These are phyloP conservation scores for Rhinophrynus dorsalis DNA, from an alignment of 2,797 vertebrate species.

Conservation along the genomic window DNA sequence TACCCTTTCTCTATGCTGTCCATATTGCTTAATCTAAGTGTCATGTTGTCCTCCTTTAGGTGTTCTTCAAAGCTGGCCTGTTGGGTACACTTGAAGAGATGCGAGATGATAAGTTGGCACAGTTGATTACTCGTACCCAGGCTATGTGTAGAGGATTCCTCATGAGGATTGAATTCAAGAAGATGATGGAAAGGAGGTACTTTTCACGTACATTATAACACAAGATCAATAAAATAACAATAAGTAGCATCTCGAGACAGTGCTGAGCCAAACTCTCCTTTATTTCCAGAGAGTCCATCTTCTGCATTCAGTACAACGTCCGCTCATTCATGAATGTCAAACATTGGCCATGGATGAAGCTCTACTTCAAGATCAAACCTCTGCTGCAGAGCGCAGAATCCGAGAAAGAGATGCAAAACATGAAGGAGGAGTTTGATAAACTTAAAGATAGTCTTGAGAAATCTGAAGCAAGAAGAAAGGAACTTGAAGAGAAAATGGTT, in stretches of 20 bases:
- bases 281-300: constrained; percentile 60
- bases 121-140: constrained; percentile 76
- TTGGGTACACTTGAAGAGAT: constrained; percentile 81
- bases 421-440: constrained; percentile 65
- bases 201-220: neutral
- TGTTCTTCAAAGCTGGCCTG: constrained; percentile 85
- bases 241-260: too few species aligned
- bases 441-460: constrained; percentile 60
- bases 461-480: constrained; percentile 63
- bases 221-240: neutral
- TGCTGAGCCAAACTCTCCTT: too few species aligned
- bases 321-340: constrained; percentile 85
- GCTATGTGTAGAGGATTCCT: constrained; percentile 73
- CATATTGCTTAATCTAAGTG: too few species aligned
- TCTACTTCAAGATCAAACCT: constrained; percentile 69
- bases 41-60: too few species aligned
- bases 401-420: constrained; percentile 64
- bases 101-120: constrained; percentile 79
- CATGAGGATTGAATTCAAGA: constrained; percentile 78
- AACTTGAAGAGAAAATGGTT: constrained; percentile 67
- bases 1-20: too few species aligned
- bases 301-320: constrained; percentile 50
- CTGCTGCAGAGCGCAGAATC: constrained; percentile 62
- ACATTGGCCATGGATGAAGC: constrained; percentile 73
- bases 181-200: constrained; percentile 77